Evolutionary conservation across 2,113 vertebrate genomes (phyloP).

Genomic region (Lepidiolamprologus cunningtoni): DNA sequence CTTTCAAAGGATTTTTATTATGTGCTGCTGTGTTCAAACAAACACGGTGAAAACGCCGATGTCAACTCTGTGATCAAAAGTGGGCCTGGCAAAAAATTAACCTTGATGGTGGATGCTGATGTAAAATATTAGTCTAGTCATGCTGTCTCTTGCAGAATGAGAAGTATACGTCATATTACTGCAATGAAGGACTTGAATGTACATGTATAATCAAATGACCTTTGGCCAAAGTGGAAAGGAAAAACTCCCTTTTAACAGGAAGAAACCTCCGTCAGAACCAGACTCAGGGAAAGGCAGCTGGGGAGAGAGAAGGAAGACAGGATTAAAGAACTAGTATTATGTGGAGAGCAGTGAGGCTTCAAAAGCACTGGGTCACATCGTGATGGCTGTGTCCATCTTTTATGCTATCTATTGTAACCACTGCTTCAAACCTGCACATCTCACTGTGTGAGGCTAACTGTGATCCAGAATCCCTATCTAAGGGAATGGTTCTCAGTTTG

Average conservation of each 20-base stretch:
- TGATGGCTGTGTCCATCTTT: neutral
- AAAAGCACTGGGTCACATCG: fast-evolving
- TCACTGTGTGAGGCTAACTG: neutral
- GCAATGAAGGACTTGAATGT: neutral
- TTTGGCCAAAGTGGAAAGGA: neutral
- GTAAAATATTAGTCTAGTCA: neutral
- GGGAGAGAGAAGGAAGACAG: neutral
- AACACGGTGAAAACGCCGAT: fast-evolving
- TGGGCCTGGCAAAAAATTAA: neutral
- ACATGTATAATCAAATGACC: neutral
- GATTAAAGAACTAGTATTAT: neutral
- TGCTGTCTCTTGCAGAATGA: fast-evolving
- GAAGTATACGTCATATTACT: neutral
- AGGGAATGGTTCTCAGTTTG: neutral
- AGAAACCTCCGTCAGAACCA: fast-evolving
- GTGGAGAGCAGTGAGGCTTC: neutral
- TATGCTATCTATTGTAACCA: neutral
- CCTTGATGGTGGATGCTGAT: fast-evolving
- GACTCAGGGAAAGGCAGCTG: neutral
- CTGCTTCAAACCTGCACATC: neutral
- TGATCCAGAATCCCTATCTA: neutral
- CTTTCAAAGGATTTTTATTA: neutral
- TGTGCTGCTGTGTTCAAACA: fast-evolving
- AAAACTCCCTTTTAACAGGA: neutral
- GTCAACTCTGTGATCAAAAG: neutral